Evolutionary conservation across 2,888 invertebrate genomes (phyloP).

Genomic region (Sussaba pulchella): DNA sequence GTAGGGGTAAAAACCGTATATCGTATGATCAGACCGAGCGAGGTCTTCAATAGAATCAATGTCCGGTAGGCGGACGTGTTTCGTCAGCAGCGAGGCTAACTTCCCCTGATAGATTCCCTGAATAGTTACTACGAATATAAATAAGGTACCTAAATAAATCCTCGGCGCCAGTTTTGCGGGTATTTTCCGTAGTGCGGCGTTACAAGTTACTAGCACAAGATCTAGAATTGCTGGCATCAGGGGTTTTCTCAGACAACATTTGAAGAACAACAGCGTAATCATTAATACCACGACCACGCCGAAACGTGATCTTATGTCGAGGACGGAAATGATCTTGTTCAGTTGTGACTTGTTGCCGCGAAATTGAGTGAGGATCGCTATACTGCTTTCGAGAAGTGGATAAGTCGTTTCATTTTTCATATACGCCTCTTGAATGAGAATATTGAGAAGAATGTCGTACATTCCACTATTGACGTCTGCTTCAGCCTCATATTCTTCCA

Average conservation of each 20-base stretch:
- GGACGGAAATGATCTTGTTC: conserved; percentile 4
- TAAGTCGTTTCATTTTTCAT: neutral
- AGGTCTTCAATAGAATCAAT: neutral
- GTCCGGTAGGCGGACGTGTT: neutral
- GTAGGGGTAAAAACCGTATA: neutral
- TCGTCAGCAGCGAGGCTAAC: conserved; percentile 1
- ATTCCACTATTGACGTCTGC: no score
- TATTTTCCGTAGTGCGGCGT: neutral
- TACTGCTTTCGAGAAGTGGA: neutral
- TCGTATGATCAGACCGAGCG: neutral
- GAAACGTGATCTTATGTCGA: neutral
- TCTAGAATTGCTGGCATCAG: conserved; percentile 8
- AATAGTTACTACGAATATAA: conserved; percentile 6
- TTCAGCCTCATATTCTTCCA: no score
- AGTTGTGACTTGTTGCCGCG: conserved; percentile 23
- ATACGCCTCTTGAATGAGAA: no score
- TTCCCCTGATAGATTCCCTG: conserved; percentile 26
- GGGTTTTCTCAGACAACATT: neutral
- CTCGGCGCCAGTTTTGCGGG: neutral
- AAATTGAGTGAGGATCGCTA: conserved; percentile 9
- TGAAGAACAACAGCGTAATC: conserved; percentile 10
- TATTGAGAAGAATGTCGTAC: no score
- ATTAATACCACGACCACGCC: neutral
- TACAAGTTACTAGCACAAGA: neutral
- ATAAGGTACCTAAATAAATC: conserved; percentile 2